These are phyloP conservation scores for Electrophaes corylata DNA, from an alignment of 2,888 invertebrate species.

Conservation along the genomic window DNA sequence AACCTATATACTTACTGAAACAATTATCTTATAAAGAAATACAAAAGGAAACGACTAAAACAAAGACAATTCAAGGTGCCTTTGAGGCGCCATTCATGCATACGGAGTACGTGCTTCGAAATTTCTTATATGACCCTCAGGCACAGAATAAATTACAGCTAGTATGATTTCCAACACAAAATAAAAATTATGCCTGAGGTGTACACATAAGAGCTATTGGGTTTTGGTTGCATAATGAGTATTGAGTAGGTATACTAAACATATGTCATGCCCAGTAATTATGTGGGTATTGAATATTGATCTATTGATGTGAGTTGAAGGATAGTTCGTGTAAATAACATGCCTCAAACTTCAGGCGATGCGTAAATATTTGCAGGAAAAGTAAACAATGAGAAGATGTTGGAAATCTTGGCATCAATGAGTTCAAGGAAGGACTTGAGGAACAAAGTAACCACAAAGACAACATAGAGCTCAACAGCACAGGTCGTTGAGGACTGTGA, in stretches of 20 bases:
- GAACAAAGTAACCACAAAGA: slow-evolving; percentile 3
- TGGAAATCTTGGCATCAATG: background rate
- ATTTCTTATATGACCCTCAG: slow-evolving; percentile 51
- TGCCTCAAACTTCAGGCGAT: background rate
- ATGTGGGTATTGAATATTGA: slow-evolving; percentile 43
- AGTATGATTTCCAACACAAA: background rate
- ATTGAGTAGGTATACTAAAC: slow-evolving; percentile 29
- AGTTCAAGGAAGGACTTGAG: slow-evolving; percentile 15
- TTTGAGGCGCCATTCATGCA: slow-evolving; percentile 63
- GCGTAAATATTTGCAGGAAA: slow-evolving; percentile 7
- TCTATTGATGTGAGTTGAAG: slow-evolving; percentile 38
- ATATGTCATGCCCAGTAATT: slow-evolving; percentile 44
- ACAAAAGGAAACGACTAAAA: slow-evolving; percentile 61
- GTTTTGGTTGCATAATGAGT: slow-evolving; percentile 51
- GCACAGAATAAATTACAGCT: slow-evolving; percentile 9
- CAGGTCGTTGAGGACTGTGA: background rate
- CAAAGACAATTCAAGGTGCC: slow-evolving; percentile 67
- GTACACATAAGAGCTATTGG: slow-evolving; percentile 1
- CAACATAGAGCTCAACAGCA: background rate
- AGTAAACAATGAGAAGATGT: slow-evolving; percentile 10
- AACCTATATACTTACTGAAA: slow-evolving; percentile 48
- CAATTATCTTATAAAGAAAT: slow-evolving; percentile 53
- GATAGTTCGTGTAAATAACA: slow-evolving; percentile 26
- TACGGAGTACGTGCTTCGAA: slow-evolving; percentile 62
- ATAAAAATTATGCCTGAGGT: background rate